Evolutionary conservation across 2,888 invertebrate species (phyloP).

Genomic region (Alloplasta piceator): DNA sequence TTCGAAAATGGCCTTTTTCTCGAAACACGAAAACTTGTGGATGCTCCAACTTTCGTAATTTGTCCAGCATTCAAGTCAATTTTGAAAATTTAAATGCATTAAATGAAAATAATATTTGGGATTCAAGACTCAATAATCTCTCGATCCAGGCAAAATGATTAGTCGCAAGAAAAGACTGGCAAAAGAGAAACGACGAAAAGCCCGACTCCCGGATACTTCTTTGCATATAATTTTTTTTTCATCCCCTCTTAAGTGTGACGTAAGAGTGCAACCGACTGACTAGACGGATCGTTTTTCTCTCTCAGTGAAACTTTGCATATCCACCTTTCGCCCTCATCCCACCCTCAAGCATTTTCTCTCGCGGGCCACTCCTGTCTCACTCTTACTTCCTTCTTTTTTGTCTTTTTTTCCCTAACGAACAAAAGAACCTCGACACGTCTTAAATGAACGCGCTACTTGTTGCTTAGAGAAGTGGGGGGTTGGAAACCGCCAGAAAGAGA

Average conservation of each 20-base stretch:
- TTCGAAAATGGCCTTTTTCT: too few species aligned
- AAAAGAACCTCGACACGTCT: conserved; percentile 83
- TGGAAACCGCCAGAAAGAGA: conserved; percentile 56
- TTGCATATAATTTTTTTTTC: conserved; percentile 49
- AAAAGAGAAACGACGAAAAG: conserved; percentile 32
- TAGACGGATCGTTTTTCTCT: conserved; percentile 73
- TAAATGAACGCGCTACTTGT: conserved; percentile 84
- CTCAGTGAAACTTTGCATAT: conserved; percentile 79
- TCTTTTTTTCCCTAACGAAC: conserved; percentile 79
- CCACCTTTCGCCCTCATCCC: conserved; percentile 45
- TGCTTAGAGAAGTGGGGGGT: conserved; percentile 78
- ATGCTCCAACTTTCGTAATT: too few species aligned
- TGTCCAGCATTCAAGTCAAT: too few species aligned
- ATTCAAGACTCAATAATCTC: too few species aligned
- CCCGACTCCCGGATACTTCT: conserved; percentile 31
- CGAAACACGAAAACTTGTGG: too few species aligned
- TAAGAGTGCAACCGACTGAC: conserved; percentile 37
- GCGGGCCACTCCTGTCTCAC: conserved; percentile 27
- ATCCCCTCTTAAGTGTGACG: conserved; percentile 7
- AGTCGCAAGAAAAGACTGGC: not conserved
- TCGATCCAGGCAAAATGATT: too few species aligned
- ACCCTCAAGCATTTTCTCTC: conserved; percentile 27
- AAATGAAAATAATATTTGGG: too few species aligned
- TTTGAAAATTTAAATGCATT: too few species aligned
- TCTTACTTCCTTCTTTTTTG: conserved; percentile 46